These are phyloP conservation scores for Tympanoctomys barrerae DNA, from an alignment of 2,797 vertebrate species.

Conservation along the genomic window DNA sequence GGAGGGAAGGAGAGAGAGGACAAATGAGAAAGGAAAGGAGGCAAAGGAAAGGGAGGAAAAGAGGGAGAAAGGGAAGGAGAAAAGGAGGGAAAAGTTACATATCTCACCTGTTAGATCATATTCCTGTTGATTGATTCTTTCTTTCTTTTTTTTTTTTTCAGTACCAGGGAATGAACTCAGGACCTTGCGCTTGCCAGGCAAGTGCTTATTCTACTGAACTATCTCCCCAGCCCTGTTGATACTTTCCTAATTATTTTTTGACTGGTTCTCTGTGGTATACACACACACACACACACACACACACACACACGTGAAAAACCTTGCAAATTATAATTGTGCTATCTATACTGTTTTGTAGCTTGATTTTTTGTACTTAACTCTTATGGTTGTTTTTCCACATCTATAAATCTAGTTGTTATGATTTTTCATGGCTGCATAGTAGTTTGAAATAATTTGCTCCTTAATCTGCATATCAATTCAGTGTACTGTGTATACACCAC, in stretches of 20 bases:
- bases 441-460: neutral
- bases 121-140: neutral
- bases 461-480: neutral
- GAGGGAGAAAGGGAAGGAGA: neutral
- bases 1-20: neutral
- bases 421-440: neutral
- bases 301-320: neutral
- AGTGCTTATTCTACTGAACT: no score
- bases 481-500: neutral
- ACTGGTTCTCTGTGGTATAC: neutral
- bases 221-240: no score
- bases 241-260: neutral
- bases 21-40: neutral
- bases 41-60: neutral
- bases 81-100: neutral
- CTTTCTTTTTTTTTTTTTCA: no score
- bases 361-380: neutral
- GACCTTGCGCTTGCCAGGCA: no score
- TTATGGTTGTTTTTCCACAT: neutral
- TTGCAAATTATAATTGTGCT: neutral
- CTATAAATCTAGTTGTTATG: neutral
- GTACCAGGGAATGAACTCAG: no score
- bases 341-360: neutral
- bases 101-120: neutral
- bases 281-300: neutral